phyloP scores from a whole-genome alignment of 23 tunicate species.

The Styela clava region DNA sequence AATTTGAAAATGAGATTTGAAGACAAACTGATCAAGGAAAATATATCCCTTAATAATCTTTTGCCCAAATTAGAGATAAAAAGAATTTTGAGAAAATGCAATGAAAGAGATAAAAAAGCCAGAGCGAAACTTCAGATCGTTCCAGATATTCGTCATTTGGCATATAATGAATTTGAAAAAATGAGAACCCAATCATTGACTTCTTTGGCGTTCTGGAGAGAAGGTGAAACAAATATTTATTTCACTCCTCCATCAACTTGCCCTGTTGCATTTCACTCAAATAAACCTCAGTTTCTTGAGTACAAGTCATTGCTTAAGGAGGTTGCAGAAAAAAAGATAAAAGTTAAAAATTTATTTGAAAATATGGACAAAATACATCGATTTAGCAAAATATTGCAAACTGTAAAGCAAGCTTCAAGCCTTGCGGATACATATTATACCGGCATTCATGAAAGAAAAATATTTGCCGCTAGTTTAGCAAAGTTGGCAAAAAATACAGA shows the following conservation, averaged over 20 bases:
- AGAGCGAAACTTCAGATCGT: neutral
- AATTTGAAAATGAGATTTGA: neutral
- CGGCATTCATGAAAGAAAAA: neutral
- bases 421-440: neutral
- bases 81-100: neutral
- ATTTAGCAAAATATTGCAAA: neutral
- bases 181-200: neutral
- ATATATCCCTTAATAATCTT: neutral
- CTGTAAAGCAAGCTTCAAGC: neutral
- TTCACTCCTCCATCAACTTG: neutral
- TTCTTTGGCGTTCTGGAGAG: neutral
- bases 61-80: neutral
- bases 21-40: neutral
- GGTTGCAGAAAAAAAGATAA: neutral
- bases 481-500: neutral
- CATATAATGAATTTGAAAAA: neutral
- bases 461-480: neutral
- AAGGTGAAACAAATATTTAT: neutral
- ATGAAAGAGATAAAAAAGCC: neutral
- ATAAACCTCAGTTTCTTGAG: neutral
- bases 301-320: neutral
- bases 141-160: neutral
- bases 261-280: neutral
- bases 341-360: neutral
- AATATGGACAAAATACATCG: neutral